A percentile compares a stretch with the other conserved stretches of the same genome.
These are phyloP conservation scores for Syrrhaptes paradoxus DNA, from an alignment of 2,113 vertebrate genomes.

Conservation along the genomic window DNA sequence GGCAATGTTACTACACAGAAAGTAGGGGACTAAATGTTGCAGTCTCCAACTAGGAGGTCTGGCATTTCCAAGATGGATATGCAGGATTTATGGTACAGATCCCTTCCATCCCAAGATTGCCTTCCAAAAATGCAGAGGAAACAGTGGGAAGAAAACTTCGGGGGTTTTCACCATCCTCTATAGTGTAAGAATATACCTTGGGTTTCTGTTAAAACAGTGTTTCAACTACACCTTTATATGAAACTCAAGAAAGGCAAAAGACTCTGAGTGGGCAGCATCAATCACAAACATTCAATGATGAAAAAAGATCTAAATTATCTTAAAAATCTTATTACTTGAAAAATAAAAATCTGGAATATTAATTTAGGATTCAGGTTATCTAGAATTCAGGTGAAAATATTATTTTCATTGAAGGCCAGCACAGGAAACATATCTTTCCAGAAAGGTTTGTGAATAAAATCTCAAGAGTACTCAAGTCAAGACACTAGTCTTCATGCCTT, in stretches of 20 bases:
- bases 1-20: background rate
- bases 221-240: background rate
- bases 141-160: background rate
- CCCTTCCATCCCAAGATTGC: background rate
- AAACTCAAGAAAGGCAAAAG: background rate
- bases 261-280: background rate
- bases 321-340: background rate
- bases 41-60: background rate
- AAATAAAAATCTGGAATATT: background rate
- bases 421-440: background rate
- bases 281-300: background rate
- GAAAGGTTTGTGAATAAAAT: background rate
- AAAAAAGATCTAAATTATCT: background rate
- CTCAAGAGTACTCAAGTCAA: background rate
- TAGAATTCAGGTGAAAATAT: background rate
- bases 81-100: background rate
- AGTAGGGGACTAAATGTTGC: background rate
- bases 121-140: background rate
- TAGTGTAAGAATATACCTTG: background rate
- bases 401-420: background rate
- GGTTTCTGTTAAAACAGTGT: background rate
- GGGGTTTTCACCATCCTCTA: background rate
- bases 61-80: background rate
- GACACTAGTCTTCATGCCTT: background rate
- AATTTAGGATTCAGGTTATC: background rate